Conservation (phyloP, 2,113 vertebrate genomes). For the Oryctolagus cuniculus region mOryCun1.1 NC_091432.1:214526501-214527000, state of each 20-base stretch:
- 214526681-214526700: background rate
- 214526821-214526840: background rate
- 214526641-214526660: constrained; percentile 32
- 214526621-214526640: constrained; percentile 41
- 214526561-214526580: background rate
- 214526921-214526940: background rate
- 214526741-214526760: background rate
- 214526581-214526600: background rate
- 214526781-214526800: background rate
- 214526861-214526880: background rate
- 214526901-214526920: background rate
- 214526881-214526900: background rate
- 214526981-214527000: background rate
- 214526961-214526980: background rate
- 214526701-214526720: background rate
- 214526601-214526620: constrained; percentile 18
- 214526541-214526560: background rate
- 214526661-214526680: background rate
- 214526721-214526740: background rate
- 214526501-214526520: no score
- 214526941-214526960: background rate
- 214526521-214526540: no score
- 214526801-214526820: background rate
- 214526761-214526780: background rate
- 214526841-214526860: constrained; percentile 59